Evolutionary conservation across 2,113 vertebrate species (phyloP).

Genomic region (Ornithorhynchus anatinus): DNA sequence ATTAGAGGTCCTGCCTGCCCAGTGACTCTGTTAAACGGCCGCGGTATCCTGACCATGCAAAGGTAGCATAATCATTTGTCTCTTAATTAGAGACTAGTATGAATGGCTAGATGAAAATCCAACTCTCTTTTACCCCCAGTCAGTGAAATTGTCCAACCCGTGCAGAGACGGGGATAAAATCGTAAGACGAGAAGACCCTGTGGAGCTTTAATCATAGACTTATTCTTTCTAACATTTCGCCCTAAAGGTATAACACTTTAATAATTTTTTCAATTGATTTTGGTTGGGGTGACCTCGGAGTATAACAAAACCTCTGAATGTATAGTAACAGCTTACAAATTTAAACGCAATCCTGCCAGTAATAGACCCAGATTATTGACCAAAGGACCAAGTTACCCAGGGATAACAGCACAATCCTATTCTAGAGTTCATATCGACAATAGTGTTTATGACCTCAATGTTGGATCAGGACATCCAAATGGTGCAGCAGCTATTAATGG

Average conservation of each 20-base stretch:
- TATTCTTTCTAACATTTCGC: rapidly evolving
- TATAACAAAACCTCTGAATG: neutral
- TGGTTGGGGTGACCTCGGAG: conserved; percentile 45
- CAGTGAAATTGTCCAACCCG: conserved; percentile 54
- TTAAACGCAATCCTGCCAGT: neutral
- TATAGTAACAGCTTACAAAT: neutral
- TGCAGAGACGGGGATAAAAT: conserved; percentile 9
- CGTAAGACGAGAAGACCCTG: conserved; percentile 65
- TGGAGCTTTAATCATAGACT: conserved; percentile 62
- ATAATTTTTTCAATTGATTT: conserved; percentile 6
- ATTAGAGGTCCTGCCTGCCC: conserved; percentile 56
- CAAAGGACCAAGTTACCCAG: neutral
- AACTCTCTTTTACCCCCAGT: conserved; percentile 38
- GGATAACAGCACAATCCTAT: neutral
- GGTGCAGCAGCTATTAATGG: neutral
- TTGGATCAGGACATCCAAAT: neutral
- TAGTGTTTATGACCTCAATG: neutral
- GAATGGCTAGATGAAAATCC: conserved; percentile 40
- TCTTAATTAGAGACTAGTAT: conserved; percentile 54
- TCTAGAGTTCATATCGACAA: neutral
- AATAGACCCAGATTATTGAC: neutral
- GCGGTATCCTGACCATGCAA: no score
- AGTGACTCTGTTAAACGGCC: conserved; percentile 50
- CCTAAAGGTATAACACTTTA: neutral
- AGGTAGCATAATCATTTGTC: conserved; percentile 59